Evolutionary conservation across 2,797 vertebrate species (phyloP).

Genomic region (Chrosomus eos): DNA sequence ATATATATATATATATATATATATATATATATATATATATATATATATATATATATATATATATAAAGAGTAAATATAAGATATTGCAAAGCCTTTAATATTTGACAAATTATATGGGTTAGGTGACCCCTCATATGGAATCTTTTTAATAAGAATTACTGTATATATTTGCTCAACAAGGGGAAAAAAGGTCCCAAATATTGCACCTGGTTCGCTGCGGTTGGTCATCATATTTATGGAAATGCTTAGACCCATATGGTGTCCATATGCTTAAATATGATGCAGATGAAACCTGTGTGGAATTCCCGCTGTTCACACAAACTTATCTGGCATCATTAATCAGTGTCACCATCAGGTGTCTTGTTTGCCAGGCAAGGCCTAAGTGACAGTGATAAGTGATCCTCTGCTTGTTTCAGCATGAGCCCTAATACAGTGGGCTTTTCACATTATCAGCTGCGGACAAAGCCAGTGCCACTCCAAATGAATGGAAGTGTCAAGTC

Average conservation of each 20-base stretch:
- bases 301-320: conserved; percentile 66
- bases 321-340: conserved; percentile 71
- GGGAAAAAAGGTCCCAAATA: not conserved
- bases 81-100: not conserved
- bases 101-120: not conserved
- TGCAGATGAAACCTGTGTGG: conserved; percentile 61
- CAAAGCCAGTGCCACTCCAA: conserved; percentile 73
- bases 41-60: not conserved
- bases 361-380: conserved; percentile 67
- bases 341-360: conserved; percentile 69
- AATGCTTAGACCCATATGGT: conserved; percentile 56
- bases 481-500: conserved; percentile 72
- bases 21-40: not conserved
- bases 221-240: conserved; percentile 48
- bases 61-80: not conserved
- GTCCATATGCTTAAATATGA: conserved; percentile 67
- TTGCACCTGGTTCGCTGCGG: conserved; percentile 33
- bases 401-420: conserved; percentile 65
- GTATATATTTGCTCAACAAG: conserved; percentile 15
- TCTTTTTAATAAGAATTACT: conserved; percentile 7
- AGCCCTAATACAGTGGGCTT: conserved; percentile 67
- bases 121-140: not conserved
- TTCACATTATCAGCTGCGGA: conserved; percentile 70
- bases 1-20: not conserved
- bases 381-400: conserved; percentile 73